Evolutionary conservation across 2,797 vertebrate genomes (phyloP).

Genomic region (Acestrorhynchus altus): DNA sequence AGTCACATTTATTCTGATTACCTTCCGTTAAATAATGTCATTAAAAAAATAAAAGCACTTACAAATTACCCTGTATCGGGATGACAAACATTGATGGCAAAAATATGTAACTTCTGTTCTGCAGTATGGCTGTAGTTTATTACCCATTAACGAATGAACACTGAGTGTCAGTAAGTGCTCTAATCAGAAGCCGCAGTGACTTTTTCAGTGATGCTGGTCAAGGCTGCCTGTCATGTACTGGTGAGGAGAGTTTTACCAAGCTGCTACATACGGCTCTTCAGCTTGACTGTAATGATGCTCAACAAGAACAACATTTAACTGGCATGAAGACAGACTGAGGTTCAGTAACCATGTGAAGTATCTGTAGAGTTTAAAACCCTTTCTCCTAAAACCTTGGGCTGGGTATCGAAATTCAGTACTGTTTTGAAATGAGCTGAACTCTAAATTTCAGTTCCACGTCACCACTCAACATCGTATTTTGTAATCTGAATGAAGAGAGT

Average conservation of each 20-base stretch:
- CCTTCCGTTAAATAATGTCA: neutral
- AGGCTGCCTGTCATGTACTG: neutral
- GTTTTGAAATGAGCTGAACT: too few species aligned
- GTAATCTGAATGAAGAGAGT: too few species aligned
- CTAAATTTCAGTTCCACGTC: too few species aligned
- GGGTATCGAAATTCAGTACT: too few species aligned
- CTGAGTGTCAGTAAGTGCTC: slow-evolving; percentile 6
- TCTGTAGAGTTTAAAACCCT: neutral
- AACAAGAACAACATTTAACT: neutral
- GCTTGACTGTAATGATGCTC: neutral
- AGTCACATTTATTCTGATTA: neutral
- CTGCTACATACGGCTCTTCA: slow-evolving; percentile 29
- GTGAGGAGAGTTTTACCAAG: neutral
- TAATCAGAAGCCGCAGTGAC: neutral
- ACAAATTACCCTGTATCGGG: neutral
- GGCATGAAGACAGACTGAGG: neutral
- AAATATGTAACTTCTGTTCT: too few species aligned
- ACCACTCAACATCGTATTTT: too few species aligned
- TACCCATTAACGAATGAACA: slow-evolving; percentile 15
- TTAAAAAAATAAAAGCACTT: slow-evolving; percentile 9
- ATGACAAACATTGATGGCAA: neutral
- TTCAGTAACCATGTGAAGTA: neutral
- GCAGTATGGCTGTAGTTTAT: too few species aligned
- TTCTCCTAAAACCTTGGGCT: neutral
- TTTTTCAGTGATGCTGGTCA: neutral